phyloP scores from a whole-genome alignment of 1,140 invertebrate species.

The Pseudomyrmex dendroicus region DNA sequence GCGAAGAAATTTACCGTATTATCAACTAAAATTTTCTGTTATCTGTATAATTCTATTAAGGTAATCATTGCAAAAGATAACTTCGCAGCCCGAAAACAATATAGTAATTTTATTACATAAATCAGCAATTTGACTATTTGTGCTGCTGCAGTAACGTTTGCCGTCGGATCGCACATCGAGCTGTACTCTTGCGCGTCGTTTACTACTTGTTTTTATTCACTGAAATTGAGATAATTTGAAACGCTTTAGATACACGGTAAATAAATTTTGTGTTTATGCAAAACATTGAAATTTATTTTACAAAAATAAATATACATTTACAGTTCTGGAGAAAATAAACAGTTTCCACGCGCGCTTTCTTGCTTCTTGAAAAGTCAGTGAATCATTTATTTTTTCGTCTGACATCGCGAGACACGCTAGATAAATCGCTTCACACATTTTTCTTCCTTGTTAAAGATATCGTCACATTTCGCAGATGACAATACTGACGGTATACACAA shows the following conservation, averaged over 20 bases:
- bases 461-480: no score
- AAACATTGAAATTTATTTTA: not conserved
- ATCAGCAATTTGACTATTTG: not conserved
- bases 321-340: not conserved
- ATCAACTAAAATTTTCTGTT: not conserved
- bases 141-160: not conserved
- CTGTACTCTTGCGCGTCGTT: not conserved
- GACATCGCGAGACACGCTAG: no score
- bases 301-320: not conserved
- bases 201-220: not conserved
- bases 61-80: no score
- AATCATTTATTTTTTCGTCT: no score
- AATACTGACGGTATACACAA: no score
- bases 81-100: not conserved
- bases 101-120: not conserved
- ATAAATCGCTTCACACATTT: no score
- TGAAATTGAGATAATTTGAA: not conserved
- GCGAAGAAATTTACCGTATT: not conserved
- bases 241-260: not conserved
- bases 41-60: not conserved
- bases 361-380: no score
- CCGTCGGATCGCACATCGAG: conserved; percentile 46
- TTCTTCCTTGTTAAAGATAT: no score
- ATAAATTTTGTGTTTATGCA: no score
- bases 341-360: no score